Evolutionary conservation across 2,888 invertebrate species (phyloP), one percentile per base, ranked within the genome.

Genomic region (Lycophotia porphyrea): DNA sequence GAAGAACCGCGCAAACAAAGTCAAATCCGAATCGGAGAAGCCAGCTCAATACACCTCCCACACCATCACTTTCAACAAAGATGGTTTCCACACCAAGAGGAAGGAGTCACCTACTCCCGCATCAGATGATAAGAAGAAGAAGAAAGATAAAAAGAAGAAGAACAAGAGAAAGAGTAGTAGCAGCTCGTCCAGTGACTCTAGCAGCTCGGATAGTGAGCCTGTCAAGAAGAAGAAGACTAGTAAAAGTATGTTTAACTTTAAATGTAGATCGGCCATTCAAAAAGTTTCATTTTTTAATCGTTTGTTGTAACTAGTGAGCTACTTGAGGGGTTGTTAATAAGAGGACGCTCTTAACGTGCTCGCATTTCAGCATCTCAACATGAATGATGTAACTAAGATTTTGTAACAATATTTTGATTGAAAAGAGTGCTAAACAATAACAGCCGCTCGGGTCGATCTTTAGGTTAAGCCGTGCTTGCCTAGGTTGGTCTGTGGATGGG

Each of bases 221-320:
- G 93, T 87, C 78, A 97, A 97, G 89, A 97, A 97, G 90, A 97
- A 97, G 80, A 97, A 97, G 90, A 5, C 36, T 13, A 97, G 94
- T 87, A 94, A 93, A 89, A 85, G 93, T 93, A 71, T 34, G 78
- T 71, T 5, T 34, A 0, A 9, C 18, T 39, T 21, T 34, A 34
- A 34, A 34, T 34, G 5, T 49, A 0, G 24, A 11, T 55, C 7
- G 13, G 13, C n/a, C 13, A n/a, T 52, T 52, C 13, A n/a, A 13
- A 8, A 52, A n/a, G n/a, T 55, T 55, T 15, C 0, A 55, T 55
- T 7, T n/a, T 27, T 55, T 13, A 55, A 55, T 18, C 27, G 27
- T 55, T 27, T 55, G 7, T 2, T 1, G 27, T 27, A 27, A 27
- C 55, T 55, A 8, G 18, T 15, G 7, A 55, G 15, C 18, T 55